Base-by-base conservation (phyloP, 1,140 invertebrate genomes). In the Trichogramma pretiosum region DNA sequence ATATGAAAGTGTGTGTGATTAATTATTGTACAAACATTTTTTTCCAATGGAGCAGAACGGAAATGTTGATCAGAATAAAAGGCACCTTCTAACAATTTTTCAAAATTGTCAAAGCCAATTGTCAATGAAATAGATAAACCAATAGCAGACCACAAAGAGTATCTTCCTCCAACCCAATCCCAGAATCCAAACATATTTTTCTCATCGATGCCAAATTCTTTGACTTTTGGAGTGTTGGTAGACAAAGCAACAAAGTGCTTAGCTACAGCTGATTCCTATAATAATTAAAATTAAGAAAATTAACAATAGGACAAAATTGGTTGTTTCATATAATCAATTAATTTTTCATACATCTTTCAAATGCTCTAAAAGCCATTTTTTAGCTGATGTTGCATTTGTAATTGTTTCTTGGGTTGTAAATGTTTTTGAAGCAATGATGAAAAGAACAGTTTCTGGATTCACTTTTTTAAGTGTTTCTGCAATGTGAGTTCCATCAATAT, bases 321-420 rank as follows among this genome's bases (percentile, higher is more conserved):
- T 45, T 42, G 10, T 28, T 33, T 40, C 26, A 32, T 34, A 19
- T 33, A 28, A 28, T 28, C 43, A 44, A 43, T 32, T 46, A 28
- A 26, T 35, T 19, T 5, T 48, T n/a, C 79, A 82, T 74, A 93
- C 90, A 76, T 95, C 84, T 68, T 93, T 84, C 33, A 90, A 84
- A 50, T 75, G 70, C 19, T 83, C 74, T 33, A 99, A 67, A 62
- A 99, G 89, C 97, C 97, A 99, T 37, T 79, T 73, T 66, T 97
- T 97, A 1, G 97, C 96, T 13, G 96, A 96, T 4, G 83, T 87
- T 5, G 97, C 96, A 75, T 99, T 99, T 14, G 96, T 98, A 54
- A 99, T 97, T 3, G 97, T 99, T 78, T 99, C 97, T 69, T 99
- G 95, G 2, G 97, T 99, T 9, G 95, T 98, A 67, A 98, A 99